Conservation (phyloP, 2,888 invertebrate genomes). For the Sinodicranocentrus sp. region DNA sequence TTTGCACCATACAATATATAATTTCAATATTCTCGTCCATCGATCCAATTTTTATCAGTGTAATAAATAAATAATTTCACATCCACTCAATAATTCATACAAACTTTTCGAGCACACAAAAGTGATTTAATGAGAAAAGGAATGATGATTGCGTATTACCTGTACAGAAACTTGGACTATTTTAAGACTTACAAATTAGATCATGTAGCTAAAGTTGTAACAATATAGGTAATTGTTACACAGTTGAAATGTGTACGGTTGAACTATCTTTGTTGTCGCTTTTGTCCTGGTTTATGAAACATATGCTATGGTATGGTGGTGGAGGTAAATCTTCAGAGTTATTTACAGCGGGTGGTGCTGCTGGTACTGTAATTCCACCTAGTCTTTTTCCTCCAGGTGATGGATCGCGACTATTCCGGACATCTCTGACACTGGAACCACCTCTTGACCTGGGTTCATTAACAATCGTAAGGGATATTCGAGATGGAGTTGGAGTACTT, state of each 20-base stretch:
- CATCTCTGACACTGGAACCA: neutral
- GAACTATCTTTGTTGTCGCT: slow-evolving; percentile 15
- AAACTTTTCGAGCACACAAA: neutral
- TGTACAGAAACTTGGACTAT: neutral
- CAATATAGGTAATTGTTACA: slow-evolving; percentile 4
- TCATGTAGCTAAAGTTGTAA: neutral
- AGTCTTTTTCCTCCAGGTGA: slow-evolving; percentile 49
- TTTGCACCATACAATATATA: neutral
- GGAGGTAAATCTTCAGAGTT: slow-evolving; percentile 43
- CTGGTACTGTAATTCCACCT: slow-evolving; percentile 22
- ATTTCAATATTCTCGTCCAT: neutral
- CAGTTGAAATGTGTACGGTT: neutral
- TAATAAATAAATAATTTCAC: no score
- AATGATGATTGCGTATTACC: neutral
- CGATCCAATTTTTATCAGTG: neutral
- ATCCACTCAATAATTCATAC: neutral
- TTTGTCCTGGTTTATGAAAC: slow-evolving; percentile 31
- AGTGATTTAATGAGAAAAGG: neutral
- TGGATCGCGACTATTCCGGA: slow-evolving; percentile 10
- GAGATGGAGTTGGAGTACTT: slow-evolving; percentile 27
- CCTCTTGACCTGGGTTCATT: slow-evolving; percentile 5
- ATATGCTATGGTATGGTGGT: slow-evolving; percentile 58
- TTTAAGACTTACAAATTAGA: neutral
- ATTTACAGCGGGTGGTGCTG: slow-evolving; percentile 21
- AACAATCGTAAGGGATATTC: slow-evolving; percentile 8